Evolutionary conservation across 2,888 invertebrate genomes (phyloP), one percentile per base, ranked within the genome.

Genomic region (Morpho achilles): DNA sequence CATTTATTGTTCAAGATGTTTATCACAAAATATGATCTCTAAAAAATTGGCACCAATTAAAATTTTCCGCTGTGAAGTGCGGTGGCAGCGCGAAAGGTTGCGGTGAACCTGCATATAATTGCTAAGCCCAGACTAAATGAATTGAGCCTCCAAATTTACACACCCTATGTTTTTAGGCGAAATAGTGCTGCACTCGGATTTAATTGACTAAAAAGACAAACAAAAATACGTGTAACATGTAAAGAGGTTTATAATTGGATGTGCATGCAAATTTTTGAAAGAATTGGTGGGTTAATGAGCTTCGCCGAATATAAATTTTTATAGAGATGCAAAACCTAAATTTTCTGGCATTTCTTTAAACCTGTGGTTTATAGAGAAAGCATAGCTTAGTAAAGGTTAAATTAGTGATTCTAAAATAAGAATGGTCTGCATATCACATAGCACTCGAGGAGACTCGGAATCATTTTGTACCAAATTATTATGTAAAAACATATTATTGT

Each of bases 31-130:
- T 65, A 70, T 71, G 67, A 75, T 74, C 69, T 69, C 68, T 74
- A 65, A 75, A 80, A 81, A 80, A 80, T 77, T 76, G 77, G 76
- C 76, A 69, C 86, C 85, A 87, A 86, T 85, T 87, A 86, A 86
- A 86, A 82, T 80, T 81, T 76, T 75, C 69, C 74, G 70, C 66
- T 60, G 67, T 72, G 51, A 75, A 80, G 77, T 79, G 77, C 74
- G 60, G 59, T 58, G 49, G 54, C 53, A 53, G 46, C 46, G 53
- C 65, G 53, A 54, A 56, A 56, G 55, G 64, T 64, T 64, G 66
- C 71, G 72, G 68, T 70, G 71, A 75, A 76, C 67, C 73, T 73
- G 68, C 67, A 69, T 68, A 74, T 78, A 75, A 74, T 74, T 74
- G 75, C 75, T 73, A 74, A 75, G 66, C 68, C 72, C 67, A 68